Evolutionary conservation across 2,888 invertebrate species (phyloP), one percentile per base, ranked within the genome.

Genomic region (Polyploca ridens): DNA sequence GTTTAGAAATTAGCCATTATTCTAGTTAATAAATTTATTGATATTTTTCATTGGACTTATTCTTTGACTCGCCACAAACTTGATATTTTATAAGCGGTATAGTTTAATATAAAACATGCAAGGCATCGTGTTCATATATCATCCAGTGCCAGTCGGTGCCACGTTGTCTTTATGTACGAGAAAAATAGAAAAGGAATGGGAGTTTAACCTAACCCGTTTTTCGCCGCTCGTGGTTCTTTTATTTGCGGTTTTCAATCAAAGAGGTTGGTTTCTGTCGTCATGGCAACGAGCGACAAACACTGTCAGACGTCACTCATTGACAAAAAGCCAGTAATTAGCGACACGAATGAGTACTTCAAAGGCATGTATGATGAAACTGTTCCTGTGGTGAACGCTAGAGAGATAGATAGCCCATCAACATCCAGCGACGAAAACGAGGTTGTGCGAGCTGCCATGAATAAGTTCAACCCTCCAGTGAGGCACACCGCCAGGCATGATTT

Each of bases 301-400:
- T 91, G 92, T 79, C 93, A 93, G 75, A 93, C 93, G 66, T 77
- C 72, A 69, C 78, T 83, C 72, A 83, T 69, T 66, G 81, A 80
- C 67, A 76, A 71, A 68, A 69, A 63, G 65, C 72, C 66, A 54
- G 61, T 61, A 27, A 41, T 61, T 33, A 41, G 65, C 62, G 67
- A 70, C 63, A 59, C 63, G 68, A 75, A 69, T 67, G 77, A 77
- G 57, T 77, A 82, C 85, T 83, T 78, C 63, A 84, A 81, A 76
- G 90, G 85, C 64, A 94, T 95, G 94, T 95, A 94, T 79, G 96
- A 96, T 88, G 96, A 96, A 82, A 94, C 94, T 3, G 94, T 95
- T 61, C 92, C 94, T 64, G 95, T 95, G 59, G 86, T 91, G 64
- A 94, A 95, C 73, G 95, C 95, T 0, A 92, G 91, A 73, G 96